phyloP scores from a whole-genome alignment of 2,113 vertebrate genomes.

The Chaetodon trifascialis region DNA sequence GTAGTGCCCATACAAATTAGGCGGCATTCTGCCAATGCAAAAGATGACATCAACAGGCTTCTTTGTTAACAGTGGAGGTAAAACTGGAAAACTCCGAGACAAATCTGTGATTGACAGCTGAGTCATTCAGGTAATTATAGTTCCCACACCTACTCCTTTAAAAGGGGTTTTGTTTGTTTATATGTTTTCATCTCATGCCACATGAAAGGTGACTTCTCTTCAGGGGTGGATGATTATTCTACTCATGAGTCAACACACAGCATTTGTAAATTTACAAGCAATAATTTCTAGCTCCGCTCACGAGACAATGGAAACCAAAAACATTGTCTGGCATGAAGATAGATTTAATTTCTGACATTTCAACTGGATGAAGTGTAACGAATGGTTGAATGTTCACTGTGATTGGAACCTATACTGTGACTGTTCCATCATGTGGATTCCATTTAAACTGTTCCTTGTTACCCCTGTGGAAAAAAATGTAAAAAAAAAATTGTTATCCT shows the following conservation, averaged over 20 bases:
- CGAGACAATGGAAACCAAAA: not conserved
- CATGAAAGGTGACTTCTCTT: not conserved
- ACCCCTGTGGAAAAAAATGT: not conserved
- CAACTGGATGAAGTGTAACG: not conserved
- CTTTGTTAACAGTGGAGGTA: constrained; percentile 4
- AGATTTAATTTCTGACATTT: constrained; percentile 1
- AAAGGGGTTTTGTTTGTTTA: constrained; percentile 17
- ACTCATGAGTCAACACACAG: not conserved
- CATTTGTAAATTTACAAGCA: not conserved
- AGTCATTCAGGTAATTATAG: constrained; percentile 53
- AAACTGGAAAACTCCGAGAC: constrained; percentile 47
- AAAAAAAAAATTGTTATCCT: constrained; percentile 1
- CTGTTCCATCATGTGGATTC: constrained; percentile 1
- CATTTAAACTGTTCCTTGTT: not conserved
- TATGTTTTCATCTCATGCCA: constrained; percentile 13
- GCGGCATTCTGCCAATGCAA: not conserved
- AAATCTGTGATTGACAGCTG: constrained; percentile 17
- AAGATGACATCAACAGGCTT: not conserved
- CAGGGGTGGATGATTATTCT: not conserved
- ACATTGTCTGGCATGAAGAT: not conserved
- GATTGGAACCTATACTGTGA: not conserved
- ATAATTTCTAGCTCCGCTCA: not conserved
- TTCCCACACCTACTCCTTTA: constrained; percentile 27
- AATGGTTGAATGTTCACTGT: not conserved
- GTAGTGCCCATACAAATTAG: too few species aligned